Percentiles rank a stretch among this genome's conserved stretches.
Conservation (phyloP, 1,140 invertebrate genomes). For the Trichoplusia ni region DNA sequence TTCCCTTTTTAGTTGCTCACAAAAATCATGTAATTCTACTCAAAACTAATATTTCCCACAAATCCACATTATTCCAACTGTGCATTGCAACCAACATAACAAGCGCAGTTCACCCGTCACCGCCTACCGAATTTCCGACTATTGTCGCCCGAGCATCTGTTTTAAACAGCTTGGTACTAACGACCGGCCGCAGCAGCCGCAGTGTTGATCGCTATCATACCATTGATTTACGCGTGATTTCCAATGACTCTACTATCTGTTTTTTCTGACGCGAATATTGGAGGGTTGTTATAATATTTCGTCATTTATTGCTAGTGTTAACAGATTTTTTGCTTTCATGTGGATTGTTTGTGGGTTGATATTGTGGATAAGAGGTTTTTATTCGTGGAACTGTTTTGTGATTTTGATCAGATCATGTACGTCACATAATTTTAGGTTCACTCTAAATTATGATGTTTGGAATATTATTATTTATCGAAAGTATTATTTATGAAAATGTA, state of each 20-base stretch:
- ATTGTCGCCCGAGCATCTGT: slow-evolving; percentile 73
- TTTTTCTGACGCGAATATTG: not conserved
- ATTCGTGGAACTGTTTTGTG: too few relatives aligned
- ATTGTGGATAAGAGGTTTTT: too few relatives aligned
- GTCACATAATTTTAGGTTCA: too few relatives aligned
- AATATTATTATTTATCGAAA: too few relatives aligned
- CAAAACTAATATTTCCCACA: not conserved
- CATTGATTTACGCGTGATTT: slow-evolving; percentile 43
- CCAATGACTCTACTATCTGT: slow-evolving; percentile 20
- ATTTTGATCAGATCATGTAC: too few relatives aligned
- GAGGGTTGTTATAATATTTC: slow-evolving; percentile 9
- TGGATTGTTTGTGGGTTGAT: not conserved
- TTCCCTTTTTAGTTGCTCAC: too few relatives aligned
- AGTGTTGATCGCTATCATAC: slow-evolving; percentile 53
- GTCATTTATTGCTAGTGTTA: not conserved
- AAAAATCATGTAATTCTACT: not conserved
- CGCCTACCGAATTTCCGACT: slow-evolving; percentile 73
- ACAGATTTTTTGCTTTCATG: not conserved
- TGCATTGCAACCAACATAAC: slow-evolving; percentile 39
- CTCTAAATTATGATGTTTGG: too few relatives aligned
- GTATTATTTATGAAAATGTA: too few relatives aligned
- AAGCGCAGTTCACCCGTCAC: slow-evolving; percentile 63
- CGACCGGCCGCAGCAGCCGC: slow-evolving; percentile 43
- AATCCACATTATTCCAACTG: slow-evolving; percentile 45
- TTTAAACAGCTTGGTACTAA: slow-evolving; percentile 54